Base-by-base conservation (phyloP, 2,797 vertebrate species). In the Ambastaia sidthimunki region DNA sequence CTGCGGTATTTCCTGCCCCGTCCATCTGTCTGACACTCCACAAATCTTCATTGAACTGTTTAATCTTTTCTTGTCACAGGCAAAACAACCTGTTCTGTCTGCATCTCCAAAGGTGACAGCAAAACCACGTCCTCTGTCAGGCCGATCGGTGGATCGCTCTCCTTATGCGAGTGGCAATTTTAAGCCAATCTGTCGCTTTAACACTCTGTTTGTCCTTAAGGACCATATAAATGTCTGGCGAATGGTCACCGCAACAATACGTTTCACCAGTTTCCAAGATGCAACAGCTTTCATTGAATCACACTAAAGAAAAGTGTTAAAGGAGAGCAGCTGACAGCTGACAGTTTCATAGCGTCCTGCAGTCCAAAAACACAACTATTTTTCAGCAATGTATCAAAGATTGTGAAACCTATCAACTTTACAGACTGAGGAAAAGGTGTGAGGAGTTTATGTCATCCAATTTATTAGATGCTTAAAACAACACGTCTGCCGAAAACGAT, bases 21-120 rank as follows among this genome's bases (percentile, higher is more conserved):
- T 80, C 69, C 52, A 6, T 81, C 71, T 21, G 52, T 44, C 70
- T 78, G 73, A 73, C 82, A 74, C 52, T 62, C 16, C 54, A 78
- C 78, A 84, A 82, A 78, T 80, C 74, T 82, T 82, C 66, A 82
- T 68, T 63, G 80, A 76, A 80, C 82, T 70, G 67, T 80, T 84
- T 82, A 84, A 82, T 84, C 80, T 84, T 76, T 76, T 65, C 55
- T 21, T 78, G 60, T 78, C 77, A 78, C 15, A 37, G 62, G 78
- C 71, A 76, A 84, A 80, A 82, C 62, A 73, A 78, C 71, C 69
- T 74, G 74, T 55, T 76, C 68, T 76, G 41, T 31, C 69, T 9
- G 19, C 4, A 25, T 69, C 23, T 69, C 23, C 21, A 66, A 44
- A 68, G 77, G 70, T 68, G 70, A 80, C 65, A 74, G 77, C 52